Conservation (phyloP, 1,140 invertebrate species). For the Aleiodes sp. region DNA sequence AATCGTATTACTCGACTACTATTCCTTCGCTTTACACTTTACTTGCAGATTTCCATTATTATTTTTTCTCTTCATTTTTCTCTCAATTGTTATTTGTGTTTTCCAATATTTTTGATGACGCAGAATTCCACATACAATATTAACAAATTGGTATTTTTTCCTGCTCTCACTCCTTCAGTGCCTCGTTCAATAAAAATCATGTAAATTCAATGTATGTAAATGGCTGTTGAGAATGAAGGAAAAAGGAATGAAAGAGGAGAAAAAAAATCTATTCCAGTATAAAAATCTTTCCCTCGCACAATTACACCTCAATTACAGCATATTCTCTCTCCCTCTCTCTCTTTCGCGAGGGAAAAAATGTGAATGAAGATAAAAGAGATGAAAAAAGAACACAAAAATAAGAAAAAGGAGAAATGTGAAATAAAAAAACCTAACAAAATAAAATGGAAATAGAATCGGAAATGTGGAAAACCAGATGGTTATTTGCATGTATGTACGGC, state of each 20-base stretch:
- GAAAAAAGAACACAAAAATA: not conserved
- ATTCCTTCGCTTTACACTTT: conserved; percentile 14
- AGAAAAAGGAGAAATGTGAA: not conserved
- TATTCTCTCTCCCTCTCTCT: not conserved
- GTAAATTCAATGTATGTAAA: conserved; percentile 18
- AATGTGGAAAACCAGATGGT: conserved; percentile 3
- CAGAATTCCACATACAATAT: not conserved
- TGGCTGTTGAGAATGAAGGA: not conserved
- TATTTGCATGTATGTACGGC: conserved; percentile 15
- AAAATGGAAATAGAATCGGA: conserved; percentile 16
- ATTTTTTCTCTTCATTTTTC: not conserved
- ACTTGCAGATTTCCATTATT: conserved; percentile 10
- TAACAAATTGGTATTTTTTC: not conserved
- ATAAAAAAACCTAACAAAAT: not conserved
- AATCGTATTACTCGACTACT: conserved; percentile 22
- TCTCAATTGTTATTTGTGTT: not conserved
- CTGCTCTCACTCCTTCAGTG: not conserved
- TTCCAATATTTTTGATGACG: not conserved
- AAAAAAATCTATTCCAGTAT: not conserved
- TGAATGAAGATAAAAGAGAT: too few relatives aligned
- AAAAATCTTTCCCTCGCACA: conserved; percentile 3
- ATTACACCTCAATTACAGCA: conserved; percentile 14
- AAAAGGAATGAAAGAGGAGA: not conserved
- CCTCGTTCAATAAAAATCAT: not conserved
- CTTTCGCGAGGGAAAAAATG: not conserved